Conservation (phyloP, 2,797 vertebrate genomes). For the Sebastes variabilis region DNA sequence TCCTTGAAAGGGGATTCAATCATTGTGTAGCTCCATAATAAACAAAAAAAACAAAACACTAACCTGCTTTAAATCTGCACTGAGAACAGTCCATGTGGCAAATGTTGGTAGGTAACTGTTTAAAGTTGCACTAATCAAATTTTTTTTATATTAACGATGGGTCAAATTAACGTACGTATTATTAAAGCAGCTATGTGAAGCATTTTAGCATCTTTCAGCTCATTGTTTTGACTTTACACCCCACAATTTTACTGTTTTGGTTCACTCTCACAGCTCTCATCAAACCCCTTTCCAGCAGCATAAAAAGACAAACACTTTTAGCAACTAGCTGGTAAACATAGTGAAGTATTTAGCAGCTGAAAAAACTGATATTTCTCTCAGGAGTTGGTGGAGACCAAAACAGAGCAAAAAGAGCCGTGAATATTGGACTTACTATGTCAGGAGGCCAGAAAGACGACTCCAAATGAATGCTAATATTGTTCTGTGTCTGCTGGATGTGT, state of each 20-base stretch:
- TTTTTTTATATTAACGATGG: too few relatives aligned
- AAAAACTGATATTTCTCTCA: too few relatives aligned
- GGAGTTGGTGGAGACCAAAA: too few relatives aligned
- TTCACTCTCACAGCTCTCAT: too few relatives aligned
- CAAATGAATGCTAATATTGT: too few relatives aligned
- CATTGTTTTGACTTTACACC: too few relatives aligned
- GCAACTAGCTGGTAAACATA: too few relatives aligned
- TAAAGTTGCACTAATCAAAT: not conserved
- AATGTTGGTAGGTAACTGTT: not conserved
- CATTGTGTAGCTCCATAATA: conserved; percentile 30
- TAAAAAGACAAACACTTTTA: too few relatives aligned
- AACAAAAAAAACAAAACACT: not conserved
- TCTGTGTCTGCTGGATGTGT: not conserved
- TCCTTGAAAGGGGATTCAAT: conserved; percentile 55
- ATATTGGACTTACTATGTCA: not conserved
- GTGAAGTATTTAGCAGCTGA: too few relatives aligned
- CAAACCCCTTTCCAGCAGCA: too few relatives aligned
- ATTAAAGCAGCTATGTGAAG: not conserved
- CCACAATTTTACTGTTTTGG: too few relatives aligned
- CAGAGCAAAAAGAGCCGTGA: too few relatives aligned
- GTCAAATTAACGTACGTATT: not conserved
- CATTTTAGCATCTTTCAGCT: not conserved
- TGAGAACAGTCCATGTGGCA: not conserved
- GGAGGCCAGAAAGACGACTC: not conserved
- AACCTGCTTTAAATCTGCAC: not conserved